Percentiles rank a stretch among this genome's conserved stretches.
These are phyloP conservation scores for Coendou prehensilis DNA, from an alignment of 2,797 vertebrate species.

Conservation along the genomic window DNA sequence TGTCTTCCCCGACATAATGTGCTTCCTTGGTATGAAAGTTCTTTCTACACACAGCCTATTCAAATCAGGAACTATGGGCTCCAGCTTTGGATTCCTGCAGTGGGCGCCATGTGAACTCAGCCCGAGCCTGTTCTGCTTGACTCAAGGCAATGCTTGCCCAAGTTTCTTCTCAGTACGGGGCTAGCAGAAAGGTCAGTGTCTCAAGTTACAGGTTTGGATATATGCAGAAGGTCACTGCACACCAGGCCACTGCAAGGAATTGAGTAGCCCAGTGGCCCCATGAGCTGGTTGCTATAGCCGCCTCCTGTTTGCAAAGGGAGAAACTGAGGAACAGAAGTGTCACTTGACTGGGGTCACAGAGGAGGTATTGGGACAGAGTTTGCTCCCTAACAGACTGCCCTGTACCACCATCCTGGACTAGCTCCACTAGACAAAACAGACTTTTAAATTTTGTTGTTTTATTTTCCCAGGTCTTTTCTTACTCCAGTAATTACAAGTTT, in stretches of 20 bases:
- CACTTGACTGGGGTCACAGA: fast-evolving
- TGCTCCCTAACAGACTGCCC: fast-evolving
- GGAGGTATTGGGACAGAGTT: fast-evolving
- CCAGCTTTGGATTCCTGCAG: fast-evolving
- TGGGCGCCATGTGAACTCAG: fast-evolving
- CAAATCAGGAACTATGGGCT: fast-evolving
- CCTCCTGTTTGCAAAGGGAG: not conserved
- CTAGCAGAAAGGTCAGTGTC: not conserved
- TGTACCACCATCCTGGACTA: not conserved
- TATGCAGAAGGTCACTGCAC: fast-evolving
- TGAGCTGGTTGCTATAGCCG: fast-evolving
- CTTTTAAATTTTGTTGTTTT: not conserved
- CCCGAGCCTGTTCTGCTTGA: fast-evolving
- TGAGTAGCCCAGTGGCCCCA: fast-evolving
- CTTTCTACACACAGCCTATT: fast-evolving
- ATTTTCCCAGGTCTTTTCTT: not conserved
- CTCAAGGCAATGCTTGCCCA: fast-evolving
- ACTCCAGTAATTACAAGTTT: not conserved
- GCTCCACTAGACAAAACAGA: not conserved
- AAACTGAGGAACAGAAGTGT: not conserved
- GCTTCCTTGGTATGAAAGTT: not conserved
- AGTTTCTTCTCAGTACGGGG: fast-evolving
- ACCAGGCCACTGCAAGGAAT: fast-evolving
- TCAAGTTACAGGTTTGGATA: fast-evolving
- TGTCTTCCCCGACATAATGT: fast-evolving